phyloP scores from a whole-genome alignment of 2,797 vertebrate species.

The Leptoclinus maculatus region DNA sequence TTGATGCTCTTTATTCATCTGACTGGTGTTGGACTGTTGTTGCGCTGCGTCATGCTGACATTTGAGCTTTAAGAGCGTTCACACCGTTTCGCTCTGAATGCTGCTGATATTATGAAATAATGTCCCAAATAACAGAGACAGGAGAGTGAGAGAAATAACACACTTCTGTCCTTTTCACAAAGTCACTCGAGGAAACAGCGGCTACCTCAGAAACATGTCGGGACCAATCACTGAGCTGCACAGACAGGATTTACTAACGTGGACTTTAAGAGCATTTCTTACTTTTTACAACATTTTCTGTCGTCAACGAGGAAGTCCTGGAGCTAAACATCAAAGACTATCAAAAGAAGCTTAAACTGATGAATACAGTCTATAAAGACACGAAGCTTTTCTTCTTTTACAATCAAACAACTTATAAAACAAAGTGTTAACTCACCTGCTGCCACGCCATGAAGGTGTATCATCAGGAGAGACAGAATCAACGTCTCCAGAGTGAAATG shows the following conservation, averaged over 20 bases:
- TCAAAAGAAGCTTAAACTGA: too few species aligned
- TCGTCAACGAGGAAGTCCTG: not conserved
- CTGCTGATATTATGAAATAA: not conserved
- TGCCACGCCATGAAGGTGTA: not conserved
- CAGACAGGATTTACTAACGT: not conserved
- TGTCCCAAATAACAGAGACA: not conserved
- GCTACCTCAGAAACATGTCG: too few species aligned
- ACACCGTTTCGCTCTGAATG: not conserved
- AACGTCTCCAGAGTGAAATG: too few species aligned
- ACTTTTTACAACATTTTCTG: not conserved
- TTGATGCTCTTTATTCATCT: too few species aligned
- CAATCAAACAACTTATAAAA: not conserved
- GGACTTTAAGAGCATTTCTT: not conserved
- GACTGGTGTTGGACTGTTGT: too few species aligned
- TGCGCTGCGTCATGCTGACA: not conserved
- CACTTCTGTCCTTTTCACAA: not conserved
- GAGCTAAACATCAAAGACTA: not conserved
- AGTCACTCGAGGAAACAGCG: not conserved
- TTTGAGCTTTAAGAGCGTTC: not conserved
- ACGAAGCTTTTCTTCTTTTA: not conserved
- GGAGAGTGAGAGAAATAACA: not conserved
- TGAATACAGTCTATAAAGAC: not conserved
- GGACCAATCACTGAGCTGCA: not conserved
- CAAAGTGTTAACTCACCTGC: not conserved
- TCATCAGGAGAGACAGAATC: not conserved